Evolutionary conservation across 2,113 vertebrate genomes (phyloP).

Genomic region (Prietella phreatophila): DNA sequence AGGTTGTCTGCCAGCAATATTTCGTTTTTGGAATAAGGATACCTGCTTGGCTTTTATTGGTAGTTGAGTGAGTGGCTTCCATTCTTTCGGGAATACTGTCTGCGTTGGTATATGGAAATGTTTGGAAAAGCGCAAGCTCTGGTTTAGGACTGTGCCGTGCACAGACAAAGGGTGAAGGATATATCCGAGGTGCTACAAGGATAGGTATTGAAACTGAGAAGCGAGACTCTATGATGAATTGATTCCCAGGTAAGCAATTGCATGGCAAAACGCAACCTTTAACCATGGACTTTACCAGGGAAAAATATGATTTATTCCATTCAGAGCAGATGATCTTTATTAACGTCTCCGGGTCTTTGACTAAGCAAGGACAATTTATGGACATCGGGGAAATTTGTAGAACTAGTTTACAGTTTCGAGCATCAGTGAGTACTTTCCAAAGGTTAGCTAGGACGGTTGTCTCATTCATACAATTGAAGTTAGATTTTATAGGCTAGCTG

Average conservation of each 20-base stretch:
- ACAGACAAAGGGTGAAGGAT: slow-evolving; percentile 98
- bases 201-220: slow-evolving; percentile 83
- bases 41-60: slow-evolving; percentile 92
- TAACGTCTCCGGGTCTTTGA: slow-evolving; percentile 72
- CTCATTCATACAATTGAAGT: slow-evolving; percentile 61
- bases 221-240: slow-evolving; percentile 92
- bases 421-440: slow-evolving; percentile 66
- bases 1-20: slow-evolving; percentile 79
- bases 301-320: slow-evolving; percentile 83
- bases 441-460: slow-evolving; percentile 67
- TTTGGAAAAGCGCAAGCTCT: slow-evolving; percentile 96
- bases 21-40: slow-evolving; percentile 74
- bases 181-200: slow-evolving; percentile 84
- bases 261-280: slow-evolving; percentile 91
- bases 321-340: slow-evolving; percentile 77
- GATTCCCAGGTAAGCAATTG: slow-evolving; percentile 97
- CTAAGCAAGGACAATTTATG: slow-evolving; percentile 60
- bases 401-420: slow-evolving; percentile 63
- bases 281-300: slow-evolving; percentile 79
- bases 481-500: slow-evolving; percentile 58
- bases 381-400: slow-evolving; percentile 51
- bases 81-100: slow-evolving; percentile 98
- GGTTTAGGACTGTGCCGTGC: slow-evolving; percentile 96
- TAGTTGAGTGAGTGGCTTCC: slow-evolving; percentile 92
- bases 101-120: slow-evolving; percentile 91